These are phyloP conservation scores for Mesitornis unicolor DNA, from an alignment of 2,113 vertebrate genomes.

Conservation along the genomic window DNA sequence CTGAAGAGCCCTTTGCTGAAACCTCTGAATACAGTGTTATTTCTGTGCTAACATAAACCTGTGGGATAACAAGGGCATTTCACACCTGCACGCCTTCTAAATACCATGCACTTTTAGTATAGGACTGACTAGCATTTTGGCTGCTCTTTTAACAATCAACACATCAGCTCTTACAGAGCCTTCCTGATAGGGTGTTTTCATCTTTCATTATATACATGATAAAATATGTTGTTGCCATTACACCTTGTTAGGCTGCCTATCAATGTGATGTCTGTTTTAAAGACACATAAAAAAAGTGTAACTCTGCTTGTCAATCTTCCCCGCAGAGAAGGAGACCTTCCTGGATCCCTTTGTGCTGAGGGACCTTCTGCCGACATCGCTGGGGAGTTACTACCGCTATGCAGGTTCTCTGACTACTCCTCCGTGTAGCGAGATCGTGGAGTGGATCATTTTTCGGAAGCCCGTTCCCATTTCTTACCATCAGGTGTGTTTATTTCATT, in stretches of 20 bases:
- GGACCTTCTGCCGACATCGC: conserved; percentile 85
- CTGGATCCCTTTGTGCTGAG: conserved; percentile 93
- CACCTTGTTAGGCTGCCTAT: conserved; percentile 45
- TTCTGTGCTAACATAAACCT: neutral
- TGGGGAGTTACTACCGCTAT: conserved; percentile 94
- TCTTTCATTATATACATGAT: neutral
- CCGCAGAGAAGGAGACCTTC: conserved; percentile 95
- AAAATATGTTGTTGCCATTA: conserved; percentile 36
- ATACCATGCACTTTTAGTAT: neutral
- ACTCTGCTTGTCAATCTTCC: conserved; percentile 38
- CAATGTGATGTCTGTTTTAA: conserved; percentile 18
- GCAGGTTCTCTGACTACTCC: conserved; percentile 93
- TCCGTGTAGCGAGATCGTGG: conserved; percentile 93
- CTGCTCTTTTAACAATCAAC: conserved; percentile 41
- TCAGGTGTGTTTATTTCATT: conserved; percentile 78
- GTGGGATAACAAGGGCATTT: neutral
- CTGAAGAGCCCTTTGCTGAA: neutral
- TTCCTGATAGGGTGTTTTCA: neutral
- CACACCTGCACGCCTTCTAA: neutral
- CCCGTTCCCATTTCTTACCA: conserved; percentile 91
- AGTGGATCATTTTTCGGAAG: conserved; percentile 92
- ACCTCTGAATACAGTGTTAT: neutral
- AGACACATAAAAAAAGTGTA: neutral
- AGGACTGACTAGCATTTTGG: neutral
- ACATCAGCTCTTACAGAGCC: neutral